Conservation (phyloP, 2,113 vertebrate genomes). For the Carassius carassius region DNA sequence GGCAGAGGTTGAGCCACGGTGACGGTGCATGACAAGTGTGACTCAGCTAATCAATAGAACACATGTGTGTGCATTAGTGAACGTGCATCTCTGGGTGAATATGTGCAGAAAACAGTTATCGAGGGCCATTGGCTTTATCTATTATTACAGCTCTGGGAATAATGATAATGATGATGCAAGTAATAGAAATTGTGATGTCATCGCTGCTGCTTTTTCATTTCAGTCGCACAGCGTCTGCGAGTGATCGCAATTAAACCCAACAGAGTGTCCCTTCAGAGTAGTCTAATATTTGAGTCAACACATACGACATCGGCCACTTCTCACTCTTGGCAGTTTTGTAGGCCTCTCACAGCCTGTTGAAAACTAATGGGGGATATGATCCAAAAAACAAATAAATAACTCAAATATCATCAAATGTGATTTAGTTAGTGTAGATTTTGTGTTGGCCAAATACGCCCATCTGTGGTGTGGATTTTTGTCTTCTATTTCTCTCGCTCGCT, state of each 20-base stretch:
- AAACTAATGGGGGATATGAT: conserved; percentile 21
- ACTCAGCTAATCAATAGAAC: conserved; percentile 25
- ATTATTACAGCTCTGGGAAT: not conserved
- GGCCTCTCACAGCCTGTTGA: conserved; percentile 20
- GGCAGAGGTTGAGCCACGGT: conserved; percentile 58
- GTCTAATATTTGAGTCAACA: conserved; percentile 28
- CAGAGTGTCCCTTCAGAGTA: conserved; percentile 37
- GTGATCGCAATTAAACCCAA: conserved; percentile 6
- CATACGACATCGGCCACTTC: conserved; percentile 12
- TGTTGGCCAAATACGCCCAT: conserved; percentile 34
- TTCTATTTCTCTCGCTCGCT: too few relatives aligned
- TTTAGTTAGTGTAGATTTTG: conserved; percentile 16
- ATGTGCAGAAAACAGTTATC: not conserved
- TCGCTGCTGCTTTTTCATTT: not conserved
- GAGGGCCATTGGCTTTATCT: not conserved
- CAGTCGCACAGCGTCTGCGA: not conserved
- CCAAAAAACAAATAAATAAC: conserved; percentile 10
- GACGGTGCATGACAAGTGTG: conserved; percentile 60
- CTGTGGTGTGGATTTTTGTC: conserved; percentile 33
- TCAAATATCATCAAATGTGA: not conserved
- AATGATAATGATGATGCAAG: not conserved
- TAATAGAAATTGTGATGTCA: conserved; percentile 11
- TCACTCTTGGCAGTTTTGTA: conserved; percentile 25
- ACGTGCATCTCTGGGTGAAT: not conserved
- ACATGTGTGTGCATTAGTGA: not conserved